Conservation (phyloP, 1,140 invertebrate species). For the Cecropterus lyciades region DNA sequence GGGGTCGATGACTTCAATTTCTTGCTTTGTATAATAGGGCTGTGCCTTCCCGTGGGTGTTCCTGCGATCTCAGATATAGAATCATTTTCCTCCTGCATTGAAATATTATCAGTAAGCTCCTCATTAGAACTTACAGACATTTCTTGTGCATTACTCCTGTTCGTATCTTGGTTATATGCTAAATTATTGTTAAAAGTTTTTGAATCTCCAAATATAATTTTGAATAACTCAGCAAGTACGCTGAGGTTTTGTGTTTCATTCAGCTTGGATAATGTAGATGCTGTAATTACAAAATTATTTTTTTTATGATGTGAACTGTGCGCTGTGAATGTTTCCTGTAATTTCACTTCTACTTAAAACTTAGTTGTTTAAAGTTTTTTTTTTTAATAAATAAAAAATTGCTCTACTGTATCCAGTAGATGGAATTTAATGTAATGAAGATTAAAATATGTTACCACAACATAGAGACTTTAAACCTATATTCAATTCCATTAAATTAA, state of each 20-base stretch:
- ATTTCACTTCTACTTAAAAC: no score
- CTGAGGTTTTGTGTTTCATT: conserved; percentile 64
- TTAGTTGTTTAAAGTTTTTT: no score
- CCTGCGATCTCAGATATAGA: conserved; percentile 65
- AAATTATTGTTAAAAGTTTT: conserved; percentile 27
- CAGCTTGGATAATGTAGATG: conserved; percentile 55
- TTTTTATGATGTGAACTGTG: not conserved
- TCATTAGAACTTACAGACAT: conserved; percentile 40
- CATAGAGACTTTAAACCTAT: no score
- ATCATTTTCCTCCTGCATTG: conserved; percentile 45
- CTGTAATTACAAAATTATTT: conserved; percentile 47
- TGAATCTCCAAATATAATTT: conserved; percentile 57
- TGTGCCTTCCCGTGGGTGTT: conserved; percentile 61
- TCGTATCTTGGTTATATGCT: conserved; percentile 19
- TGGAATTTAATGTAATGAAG: no score
- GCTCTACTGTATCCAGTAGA: no score
- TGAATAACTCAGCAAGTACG: conserved; percentile 56
- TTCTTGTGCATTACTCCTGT: conserved; percentile 7
- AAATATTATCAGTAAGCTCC: conserved; percentile 24
- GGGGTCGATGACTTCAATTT: conserved; percentile 43
- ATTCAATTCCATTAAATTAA: no score
- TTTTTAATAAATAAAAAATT: no score
- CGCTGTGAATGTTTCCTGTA: no score
- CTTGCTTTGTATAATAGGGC: conserved; percentile 68
- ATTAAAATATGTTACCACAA: no score